Evolutionary conservation across 2,888 invertebrate species (phyloP).

Genomic region (Invenusta paracnida): DNA sequence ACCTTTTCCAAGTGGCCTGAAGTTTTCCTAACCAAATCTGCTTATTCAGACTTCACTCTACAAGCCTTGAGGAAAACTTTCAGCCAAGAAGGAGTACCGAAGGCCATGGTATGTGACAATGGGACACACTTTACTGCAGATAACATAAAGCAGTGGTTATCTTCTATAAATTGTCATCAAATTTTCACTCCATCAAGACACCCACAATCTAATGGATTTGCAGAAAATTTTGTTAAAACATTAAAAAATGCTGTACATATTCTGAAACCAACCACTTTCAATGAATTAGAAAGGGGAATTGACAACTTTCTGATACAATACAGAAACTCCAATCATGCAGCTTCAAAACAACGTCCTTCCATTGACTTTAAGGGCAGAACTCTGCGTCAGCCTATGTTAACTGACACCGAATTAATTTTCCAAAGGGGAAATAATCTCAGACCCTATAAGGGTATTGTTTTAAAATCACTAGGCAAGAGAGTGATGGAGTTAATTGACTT

Average conservation of each 20-base stretch:
- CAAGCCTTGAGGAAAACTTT: no score
- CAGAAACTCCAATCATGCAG: neutral
- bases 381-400: neutral
- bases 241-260: neutral
- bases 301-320: neutral
- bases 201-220: neutral
- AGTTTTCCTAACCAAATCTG: no score
- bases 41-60: no score
- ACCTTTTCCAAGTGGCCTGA: no score
- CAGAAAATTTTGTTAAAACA: constrained; percentile 7
- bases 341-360: neutral
- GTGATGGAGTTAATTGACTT: neutral
- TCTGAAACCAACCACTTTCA: neutral
- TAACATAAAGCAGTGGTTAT: no score
- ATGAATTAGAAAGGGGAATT: neutral
- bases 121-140: no score
- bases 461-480: neutral
- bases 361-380: neutral
- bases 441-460: no score
- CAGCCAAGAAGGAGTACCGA: no score
- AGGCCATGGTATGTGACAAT: no score
- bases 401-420: no score
- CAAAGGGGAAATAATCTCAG: no score
- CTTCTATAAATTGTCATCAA: no score
- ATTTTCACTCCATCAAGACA: neutral